A percentile compares a stretch with the other conserved stretches of the same genome.
Evolutionary conservation across 2,797 vertebrate genomes (phyloP).

Genomic region (Sylvia borin): DNA sequence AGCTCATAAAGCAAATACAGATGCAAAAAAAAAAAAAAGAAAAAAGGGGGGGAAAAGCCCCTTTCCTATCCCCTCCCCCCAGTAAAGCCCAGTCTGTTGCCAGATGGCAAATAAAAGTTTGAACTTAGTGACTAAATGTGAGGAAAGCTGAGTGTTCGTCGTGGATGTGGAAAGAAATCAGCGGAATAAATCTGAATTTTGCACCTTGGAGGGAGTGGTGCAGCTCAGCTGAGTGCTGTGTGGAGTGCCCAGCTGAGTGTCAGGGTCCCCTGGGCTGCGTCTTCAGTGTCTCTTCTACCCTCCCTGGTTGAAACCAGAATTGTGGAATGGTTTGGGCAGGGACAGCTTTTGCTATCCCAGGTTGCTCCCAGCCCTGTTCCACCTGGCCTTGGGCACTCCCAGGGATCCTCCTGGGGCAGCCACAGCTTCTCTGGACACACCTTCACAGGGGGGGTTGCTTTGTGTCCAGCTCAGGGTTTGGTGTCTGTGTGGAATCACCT

Average conservation of each 20-base stretch:
- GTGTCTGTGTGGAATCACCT: not conserved
- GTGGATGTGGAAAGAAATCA: conserved; percentile 29
- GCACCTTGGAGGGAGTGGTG: conserved; percentile 31
- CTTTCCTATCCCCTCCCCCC: conserved; percentile 20
- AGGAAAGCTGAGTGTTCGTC: conserved; percentile 53
- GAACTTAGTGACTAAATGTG: conserved; percentile 4
- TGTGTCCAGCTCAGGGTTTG: not conserved
- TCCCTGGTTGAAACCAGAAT: not conserved
- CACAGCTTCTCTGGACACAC: not conserved
- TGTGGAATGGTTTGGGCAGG: not conserved
- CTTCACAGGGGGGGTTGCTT: not conserved
- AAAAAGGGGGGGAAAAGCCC: rapidly evolving
- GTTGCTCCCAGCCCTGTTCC: rapidly evolving
- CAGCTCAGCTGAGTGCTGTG: not conserved
- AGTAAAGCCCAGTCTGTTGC: conserved; percentile 45
- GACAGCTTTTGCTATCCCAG: not conserved
- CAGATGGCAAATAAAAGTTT: conserved; percentile 77
- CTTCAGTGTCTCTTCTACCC: not conserved
- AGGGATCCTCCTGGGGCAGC: not conserved
- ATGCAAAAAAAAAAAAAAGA: not conserved
- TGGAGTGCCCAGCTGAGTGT: not conserved
- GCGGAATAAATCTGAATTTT: conserved; percentile 25
- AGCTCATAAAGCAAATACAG: conserved; percentile 80
- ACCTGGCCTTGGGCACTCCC: not conserved
- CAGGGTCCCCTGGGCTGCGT: not conserved